Evolutionary conservation across 1,140 invertebrate species (phyloP).

Genomic region (Drosophila malerkotliana): DNA sequence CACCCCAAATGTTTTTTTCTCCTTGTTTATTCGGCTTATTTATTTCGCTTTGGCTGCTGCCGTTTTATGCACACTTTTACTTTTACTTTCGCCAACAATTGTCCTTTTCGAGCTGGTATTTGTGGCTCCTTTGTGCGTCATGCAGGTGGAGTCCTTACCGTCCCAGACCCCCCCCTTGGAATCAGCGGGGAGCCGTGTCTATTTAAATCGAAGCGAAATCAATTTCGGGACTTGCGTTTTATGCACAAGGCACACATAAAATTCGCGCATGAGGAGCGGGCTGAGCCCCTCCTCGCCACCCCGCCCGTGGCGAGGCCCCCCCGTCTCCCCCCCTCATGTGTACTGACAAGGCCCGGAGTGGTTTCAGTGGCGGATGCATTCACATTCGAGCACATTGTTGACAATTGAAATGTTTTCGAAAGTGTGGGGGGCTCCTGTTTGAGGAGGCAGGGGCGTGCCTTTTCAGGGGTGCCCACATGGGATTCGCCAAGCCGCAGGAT

Average conservation of each 20-base stretch:
- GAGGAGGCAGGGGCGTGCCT: constrained; percentile 20
- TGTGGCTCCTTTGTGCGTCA: constrained; percentile 30
- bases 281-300: constrained; percentile 17
- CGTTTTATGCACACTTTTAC: constrained; percentile 67
- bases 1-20: not conserved
- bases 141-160: constrained; percentile 1
- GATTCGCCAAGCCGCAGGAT: too few species aligned
- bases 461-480: not conserved
- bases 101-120: constrained; percentile 7
- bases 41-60: constrained; percentile 57
- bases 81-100: constrained; percentile 69
- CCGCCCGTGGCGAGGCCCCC: too few species aligned
- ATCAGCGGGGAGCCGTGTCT: constrained; percentile 52
- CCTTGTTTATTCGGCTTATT: constrained; percentile 74
- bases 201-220: constrained; percentile 78
- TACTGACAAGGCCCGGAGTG: constrained; percentile 3
- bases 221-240: constrained; percentile 75
- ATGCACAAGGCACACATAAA: constrained; percentile 74
- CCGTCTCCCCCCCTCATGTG: not conserved
- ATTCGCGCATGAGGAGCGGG: constrained; percentile 64
- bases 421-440: constrained; percentile 52
- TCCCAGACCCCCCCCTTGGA: not conserved
- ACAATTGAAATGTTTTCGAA: constrained; percentile 64
- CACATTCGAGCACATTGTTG: constrained; percentile 67
- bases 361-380: constrained; percentile 69